A percentile compares a stretch with the other conserved stretches of the same genome.
phyloP scores from a whole-genome alignment of 2,888 invertebrate species.

The Hemicrepidius hirtus region DNA sequence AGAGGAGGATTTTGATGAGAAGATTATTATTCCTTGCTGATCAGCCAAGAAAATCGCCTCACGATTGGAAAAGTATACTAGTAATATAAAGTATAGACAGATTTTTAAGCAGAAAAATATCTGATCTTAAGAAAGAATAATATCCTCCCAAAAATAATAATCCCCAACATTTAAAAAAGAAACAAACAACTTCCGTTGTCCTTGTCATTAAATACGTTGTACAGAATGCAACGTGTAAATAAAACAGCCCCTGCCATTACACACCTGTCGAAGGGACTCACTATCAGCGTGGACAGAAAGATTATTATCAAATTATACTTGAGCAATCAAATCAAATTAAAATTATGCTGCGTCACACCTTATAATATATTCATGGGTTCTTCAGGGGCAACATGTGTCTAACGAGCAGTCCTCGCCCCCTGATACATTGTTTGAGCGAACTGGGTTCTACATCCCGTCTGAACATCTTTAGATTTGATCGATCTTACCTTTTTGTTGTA shows the following conservation, averaged over 20 bases:
- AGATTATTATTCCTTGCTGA: background rate
- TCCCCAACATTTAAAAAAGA: background rate
- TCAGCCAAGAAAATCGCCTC: background rate
- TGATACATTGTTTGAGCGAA: slow-evolving; percentile 62
- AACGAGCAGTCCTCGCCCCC: slow-evolving; percentile 61
- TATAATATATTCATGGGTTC: slow-evolving; percentile 65
- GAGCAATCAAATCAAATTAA: slow-evolving; percentile 68
- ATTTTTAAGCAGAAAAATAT: too few relatives aligned
- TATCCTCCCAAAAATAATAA: background rate
- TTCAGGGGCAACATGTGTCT: slow-evolving; percentile 64
- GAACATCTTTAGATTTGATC: slow-evolving; percentile 28
- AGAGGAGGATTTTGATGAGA: slow-evolving; percentile 16
- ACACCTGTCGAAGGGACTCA: slow-evolving; percentile 58
- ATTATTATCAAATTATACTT: slow-evolving; percentile 67
- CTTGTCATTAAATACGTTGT: slow-evolving; percentile 13
- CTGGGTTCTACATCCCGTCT: slow-evolving; percentile 42
- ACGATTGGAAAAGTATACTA: too few relatives aligned
- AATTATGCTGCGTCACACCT: slow-evolving; percentile 67
- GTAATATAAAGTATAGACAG: too few relatives aligned
- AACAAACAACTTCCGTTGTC: slow-evolving; percentile 26
- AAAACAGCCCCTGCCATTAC: slow-evolving; percentile 58
- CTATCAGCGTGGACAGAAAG: slow-evolving; percentile 53
- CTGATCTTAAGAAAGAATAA: too few relatives aligned
- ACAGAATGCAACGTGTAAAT: slow-evolving; percentile 42
- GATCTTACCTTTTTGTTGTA: background rate